Conservation (phyloP, 2,888 invertebrate species). For the Lithophane leautieri region DNA sequence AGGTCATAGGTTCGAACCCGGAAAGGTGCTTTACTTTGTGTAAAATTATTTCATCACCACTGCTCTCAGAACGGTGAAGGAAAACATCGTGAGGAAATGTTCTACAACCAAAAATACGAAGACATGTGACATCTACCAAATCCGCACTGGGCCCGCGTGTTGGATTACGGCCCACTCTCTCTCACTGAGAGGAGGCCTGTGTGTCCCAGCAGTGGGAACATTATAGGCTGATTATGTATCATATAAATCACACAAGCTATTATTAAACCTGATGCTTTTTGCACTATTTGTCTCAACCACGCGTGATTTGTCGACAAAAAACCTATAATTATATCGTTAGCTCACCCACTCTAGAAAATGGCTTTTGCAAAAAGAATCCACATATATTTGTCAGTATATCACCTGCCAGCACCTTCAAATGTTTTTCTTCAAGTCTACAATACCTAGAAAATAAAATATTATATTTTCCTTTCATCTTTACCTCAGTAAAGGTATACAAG, state of each 20-base stretch:
- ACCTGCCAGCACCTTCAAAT: constrained; percentile 20
- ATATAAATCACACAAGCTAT: background rate
- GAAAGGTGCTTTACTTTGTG: no score
- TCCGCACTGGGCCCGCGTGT: no score
- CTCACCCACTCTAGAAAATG: constrained; percentile 19
- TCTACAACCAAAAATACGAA: no score
- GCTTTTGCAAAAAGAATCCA: constrained; percentile 23
- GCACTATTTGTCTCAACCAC: background rate
- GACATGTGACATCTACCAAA: no score
- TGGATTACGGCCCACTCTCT: no score
- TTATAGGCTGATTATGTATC: no score
- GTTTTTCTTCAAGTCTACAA: constrained; percentile 7
- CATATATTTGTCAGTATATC: constrained; percentile 22
- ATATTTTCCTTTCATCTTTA: constrained; percentile 14
- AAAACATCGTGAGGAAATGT: no score
- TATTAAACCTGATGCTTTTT: background rate
- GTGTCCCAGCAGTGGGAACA: no score
- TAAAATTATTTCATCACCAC: no score
- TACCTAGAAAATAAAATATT: constrained; percentile 13
- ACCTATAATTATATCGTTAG: constrained; percentile 12
- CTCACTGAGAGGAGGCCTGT: no score
- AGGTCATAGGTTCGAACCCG: no score
- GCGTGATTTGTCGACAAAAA: constrained; percentile 30
- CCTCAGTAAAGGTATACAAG: constrained; percentile 7
- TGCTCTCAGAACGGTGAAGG: no score